These are phyloP conservation scores for Hapalemur alaotrensis DNA, from an alignment of 2,797 vertebrate genomes.

Conservation along the genomic window DNA sequence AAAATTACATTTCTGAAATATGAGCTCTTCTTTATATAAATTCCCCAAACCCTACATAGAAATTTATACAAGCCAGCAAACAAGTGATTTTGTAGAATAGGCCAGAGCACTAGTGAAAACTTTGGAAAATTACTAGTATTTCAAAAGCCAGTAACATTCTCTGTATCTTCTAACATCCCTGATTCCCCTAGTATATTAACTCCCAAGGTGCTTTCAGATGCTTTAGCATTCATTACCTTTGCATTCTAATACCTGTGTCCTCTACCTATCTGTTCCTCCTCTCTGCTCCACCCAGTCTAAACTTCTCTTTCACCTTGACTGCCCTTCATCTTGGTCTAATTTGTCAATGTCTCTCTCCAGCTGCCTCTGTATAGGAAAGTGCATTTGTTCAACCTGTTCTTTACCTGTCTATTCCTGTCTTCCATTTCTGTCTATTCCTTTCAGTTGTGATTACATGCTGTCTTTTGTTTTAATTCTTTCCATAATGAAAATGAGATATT, in stretches of 20 bases:
- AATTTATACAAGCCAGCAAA: background rate
- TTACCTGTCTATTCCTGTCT: background rate
- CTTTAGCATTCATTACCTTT: background rate
- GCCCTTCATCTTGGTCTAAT: background rate
- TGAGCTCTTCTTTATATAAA: background rate
- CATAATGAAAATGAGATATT: background rate
- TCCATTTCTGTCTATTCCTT: background rate
- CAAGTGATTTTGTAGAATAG: conserved; percentile 22
- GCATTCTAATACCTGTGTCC: background rate
- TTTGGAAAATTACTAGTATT: background rate
- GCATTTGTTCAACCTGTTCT: background rate
- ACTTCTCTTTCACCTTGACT: background rate
- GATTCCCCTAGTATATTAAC: background rate
- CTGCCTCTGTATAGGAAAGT: background rate
- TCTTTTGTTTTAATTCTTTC: conserved; percentile 5
- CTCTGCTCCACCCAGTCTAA: background rate
- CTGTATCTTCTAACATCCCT: background rate
- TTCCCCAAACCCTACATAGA: background rate
- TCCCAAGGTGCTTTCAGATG: background rate
- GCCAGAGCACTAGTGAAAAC: background rate
- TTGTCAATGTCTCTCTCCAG: background rate
- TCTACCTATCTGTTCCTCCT: background rate
- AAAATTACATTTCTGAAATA: conserved; percentile 31
- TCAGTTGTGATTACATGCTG: background rate
- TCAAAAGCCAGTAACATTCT: background rate